Base-by-base conservation (phyloP, 2,888 invertebrate species). In the Hydraecia micacea region DNA sequence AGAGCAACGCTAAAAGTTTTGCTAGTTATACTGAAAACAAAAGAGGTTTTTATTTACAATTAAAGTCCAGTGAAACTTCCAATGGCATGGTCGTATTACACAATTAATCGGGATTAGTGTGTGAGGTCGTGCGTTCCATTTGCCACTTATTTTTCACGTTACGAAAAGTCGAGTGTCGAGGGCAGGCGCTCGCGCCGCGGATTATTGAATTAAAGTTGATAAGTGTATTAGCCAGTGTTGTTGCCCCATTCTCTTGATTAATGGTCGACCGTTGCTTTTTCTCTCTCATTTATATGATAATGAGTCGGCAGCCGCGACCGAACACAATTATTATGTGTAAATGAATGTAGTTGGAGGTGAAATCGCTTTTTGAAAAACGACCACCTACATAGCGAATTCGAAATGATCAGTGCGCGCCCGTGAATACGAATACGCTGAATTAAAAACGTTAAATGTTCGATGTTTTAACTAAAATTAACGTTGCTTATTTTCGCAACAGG, bases 201-300 rank as follows among this genome's bases (percentile, higher is more conserved):
- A 93, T 96, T 96, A 96, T 97, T 96, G 96, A 96, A 96, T 97
- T 97, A 96, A 96, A 96, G 93, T 96, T 96, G 96, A 96, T 97
- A 97, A 97, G 95, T 96, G 95, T 96, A 96, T 97, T 96, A 97
- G 96, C 95, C 94, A 91, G 93, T 95, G 95, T 95, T 96, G 95
- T 96, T 95, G 94, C 95, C 94, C 94, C 95, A 95, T 95, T 96
- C 95, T 92, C 93, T 92, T 95, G 95, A 96, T 96, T 96, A 96
- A 96, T 95, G 95, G 94, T 83, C 91, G 93, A 92, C 94, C 94
- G 94, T 93, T 94, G 95, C 95, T 95, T 96, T 96, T 96, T 96
- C 95, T 95, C 95, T 95, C 96, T 96, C 96, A 96, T 96, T 96
- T 96, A 95, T 96, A 96, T 96, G 95, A 94, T 96, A 96, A 96